Base-by-base conservation (phyloP, 2,888 invertebrate species). In the Leptinotarsa tumamoca region DNA sequence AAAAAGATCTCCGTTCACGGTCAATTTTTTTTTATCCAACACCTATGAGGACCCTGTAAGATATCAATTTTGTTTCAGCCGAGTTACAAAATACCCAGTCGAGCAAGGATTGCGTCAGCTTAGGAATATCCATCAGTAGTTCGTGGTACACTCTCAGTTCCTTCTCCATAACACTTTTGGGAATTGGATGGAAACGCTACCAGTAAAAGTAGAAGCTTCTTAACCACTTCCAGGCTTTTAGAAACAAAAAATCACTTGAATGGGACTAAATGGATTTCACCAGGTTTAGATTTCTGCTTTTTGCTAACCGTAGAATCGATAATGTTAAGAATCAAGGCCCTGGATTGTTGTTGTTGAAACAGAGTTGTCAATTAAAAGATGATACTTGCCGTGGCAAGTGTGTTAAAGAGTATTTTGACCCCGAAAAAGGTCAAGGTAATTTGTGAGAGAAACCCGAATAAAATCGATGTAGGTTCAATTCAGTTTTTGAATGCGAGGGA, bases 31-130 rank as follows among this genome's bases (percentile, higher is more conserved):
- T 43, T 43, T 2, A 43, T 43, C 43, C 10, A 43, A 10, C 43
- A 43, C 43, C 10, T 43, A 10, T 43, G 43, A 10, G 43, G 3
- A 3, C 43, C 13, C 43, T 43, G 43, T 43, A 43, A 43, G 10
- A 43, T 43, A 43, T 43, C 13, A 43, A 43, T 43, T 13, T 70
- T 70, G 58, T 83, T 87, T 69, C 84, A 87, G 87, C 84, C 74
- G 87, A 87, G 79, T 83, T 87, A 50, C 86, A 85, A 72, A 86
- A 86, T 72, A 79, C 85, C 70, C 86, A 86, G 74, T 83, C 85
- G 66, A 85, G 84, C 79, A 85, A 86, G 75, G 84, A 86, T 77
- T 87, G 87, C 80, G 84, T 86, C 78, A 83, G 81, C 77, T 79
- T 80, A 72, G 82, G 80, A 63, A 75, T 75, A 52, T 67, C 77